These are phyloP conservation scores for Pyrochroa serraticornis DNA, from an alignment of 2,888 invertebrate genomes.

Conservation along the genomic window DNA sequence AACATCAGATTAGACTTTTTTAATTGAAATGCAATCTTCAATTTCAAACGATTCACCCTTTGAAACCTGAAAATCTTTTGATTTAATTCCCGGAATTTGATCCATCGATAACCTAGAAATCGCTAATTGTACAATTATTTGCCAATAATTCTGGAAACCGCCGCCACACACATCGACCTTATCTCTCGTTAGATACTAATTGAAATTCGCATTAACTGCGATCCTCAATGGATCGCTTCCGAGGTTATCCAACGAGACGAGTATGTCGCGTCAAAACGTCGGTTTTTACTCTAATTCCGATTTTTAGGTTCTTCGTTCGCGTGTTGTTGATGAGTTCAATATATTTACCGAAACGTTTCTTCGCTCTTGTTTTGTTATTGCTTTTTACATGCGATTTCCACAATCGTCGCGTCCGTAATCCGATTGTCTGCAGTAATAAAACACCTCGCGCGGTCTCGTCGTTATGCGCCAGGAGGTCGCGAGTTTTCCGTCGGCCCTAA, in stretches of 20 bases:
- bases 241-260: constrained; percentile 15
- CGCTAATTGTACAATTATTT: constrained; percentile 45
- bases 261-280: constrained; percentile 24
- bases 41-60: constrained; percentile 9
- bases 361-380: constrained; percentile 34
- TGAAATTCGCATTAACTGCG: constrained; percentile 23
- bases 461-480: too few species aligned
- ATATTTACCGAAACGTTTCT: constrained; percentile 42
- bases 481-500: too few species aligned
- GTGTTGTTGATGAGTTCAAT: constrained; percentile 19
- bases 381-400: constrained; percentile 34
- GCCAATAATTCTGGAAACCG: constrained; percentile 39
- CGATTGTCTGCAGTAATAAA: constrained; percentile 9
- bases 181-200: constrained; percentile 23
- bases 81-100: too few species aligned
- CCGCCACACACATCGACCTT: constrained; percentile 39
- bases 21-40: constrained; percentile 40
- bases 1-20: constrained; percentile 41
- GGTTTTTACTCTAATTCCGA: constrained; percentile 19
- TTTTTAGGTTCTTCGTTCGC: too few species aligned
- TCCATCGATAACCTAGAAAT: constrained; percentile 37
- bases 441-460: background rate
- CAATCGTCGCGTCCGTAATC: constrained; percentile 10
- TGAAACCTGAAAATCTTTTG: too few species aligned
- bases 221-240: constrained; percentile 17